Percentiles rank a stretch among this genome's conserved stretches.
phyloP scores from a whole-genome alignment of 1,140 invertebrate genomes.

The Olivierus martensii region DNA sequence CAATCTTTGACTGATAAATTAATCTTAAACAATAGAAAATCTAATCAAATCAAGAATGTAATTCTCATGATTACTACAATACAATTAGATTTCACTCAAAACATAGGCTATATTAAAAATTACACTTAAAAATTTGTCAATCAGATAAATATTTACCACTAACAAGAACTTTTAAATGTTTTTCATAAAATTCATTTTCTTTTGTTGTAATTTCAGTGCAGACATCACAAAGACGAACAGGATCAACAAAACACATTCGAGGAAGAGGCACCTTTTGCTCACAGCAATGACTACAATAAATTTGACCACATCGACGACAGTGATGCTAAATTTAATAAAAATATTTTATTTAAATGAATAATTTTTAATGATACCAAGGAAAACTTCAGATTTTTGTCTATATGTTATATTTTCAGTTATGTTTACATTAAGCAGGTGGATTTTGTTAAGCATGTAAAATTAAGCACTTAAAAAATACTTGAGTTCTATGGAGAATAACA shows the following conservation, averaged over 20 bases:
- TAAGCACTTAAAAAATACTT: conserved; percentile 7
- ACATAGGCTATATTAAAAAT: too few relatives aligned
- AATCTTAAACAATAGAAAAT: not conserved
- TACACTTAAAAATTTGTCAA: too few relatives aligned
- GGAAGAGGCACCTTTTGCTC: conserved; percentile 31
- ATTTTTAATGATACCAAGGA: not conserved
- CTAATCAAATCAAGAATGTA: not conserved
- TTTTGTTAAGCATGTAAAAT: too few relatives aligned
- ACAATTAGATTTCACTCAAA: too few relatives aligned
- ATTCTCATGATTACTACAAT: too few relatives aligned
- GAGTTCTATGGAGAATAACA: too few relatives aligned
- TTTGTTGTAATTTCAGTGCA: conserved; percentile 32
- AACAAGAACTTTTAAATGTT: conserved; percentile 35
- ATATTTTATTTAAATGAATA: not conserved
- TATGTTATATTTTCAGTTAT: too few relatives aligned
- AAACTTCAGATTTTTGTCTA: not conserved
- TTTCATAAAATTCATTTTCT: conserved; percentile 40
- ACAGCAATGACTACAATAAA: conserved; percentile 37
- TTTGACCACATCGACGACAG: conserved; percentile 41
- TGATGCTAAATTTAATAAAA: conserved; percentile 32
- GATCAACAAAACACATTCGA: conserved; percentile 42
- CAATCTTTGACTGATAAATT: too few relatives aligned
- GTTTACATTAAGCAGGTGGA: too few relatives aligned
- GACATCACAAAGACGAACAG: conserved; percentile 35
- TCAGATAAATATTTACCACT: conserved; percentile 26